Percentiles rank a stretch among this genome's conserved stretches.
These are phyloP conservation scores for Enteromius mattozi DNA, from an alignment of 2,797 vertebrate species.

Conservation along the genomic window DNA sequence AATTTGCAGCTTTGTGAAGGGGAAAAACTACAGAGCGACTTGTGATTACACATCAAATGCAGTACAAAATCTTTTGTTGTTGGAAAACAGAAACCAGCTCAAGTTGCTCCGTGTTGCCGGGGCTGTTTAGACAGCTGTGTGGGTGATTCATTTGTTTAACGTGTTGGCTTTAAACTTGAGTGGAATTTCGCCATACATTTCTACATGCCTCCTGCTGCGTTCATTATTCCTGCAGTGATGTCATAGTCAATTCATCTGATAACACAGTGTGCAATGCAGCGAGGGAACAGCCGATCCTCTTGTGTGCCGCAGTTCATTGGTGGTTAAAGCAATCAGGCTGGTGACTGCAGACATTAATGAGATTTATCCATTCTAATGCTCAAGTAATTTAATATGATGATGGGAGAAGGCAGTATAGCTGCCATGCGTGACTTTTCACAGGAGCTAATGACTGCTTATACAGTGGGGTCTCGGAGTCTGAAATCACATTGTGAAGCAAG, in stretches of 20 bases:
- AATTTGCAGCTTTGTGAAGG: slow-evolving; percentile 14
- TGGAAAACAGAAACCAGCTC: slow-evolving; percentile 8
- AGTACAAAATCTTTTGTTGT: slow-evolving; percentile 34
- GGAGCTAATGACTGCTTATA: neutral
- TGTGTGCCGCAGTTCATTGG: slow-evolving; percentile 18
- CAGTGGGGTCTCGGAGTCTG: neutral
- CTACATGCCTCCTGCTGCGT: slow-evolving; percentile 15
- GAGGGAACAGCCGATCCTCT: slow-evolving; percentile 1
- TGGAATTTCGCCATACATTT: slow-evolving; percentile 41
- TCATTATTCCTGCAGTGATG: slow-evolving; percentile 48
- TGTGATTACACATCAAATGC: slow-evolving; percentile 12
- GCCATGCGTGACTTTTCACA: slow-evolving; percentile 6
- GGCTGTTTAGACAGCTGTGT: slow-evolving; percentile 56
- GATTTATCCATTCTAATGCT: slow-evolving; percentile 30
- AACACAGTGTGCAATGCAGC: slow-evolving; percentile 16
- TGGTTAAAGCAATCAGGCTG: slow-evolving; percentile 37
- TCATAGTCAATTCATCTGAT: slow-evolving; percentile 29
- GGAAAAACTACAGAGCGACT: slow-evolving; percentile 32
- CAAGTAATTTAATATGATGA: slow-evolving; percentile 37
- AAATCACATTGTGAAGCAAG: neutral
- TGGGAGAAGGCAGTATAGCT: slow-evolving; percentile 23
- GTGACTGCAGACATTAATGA: slow-evolving; percentile 42
- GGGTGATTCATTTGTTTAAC: slow-evolving; percentile 60
- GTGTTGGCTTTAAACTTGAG: slow-evolving; percentile 50
- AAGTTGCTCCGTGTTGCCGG: slow-evolving; percentile 6